phyloP scores from a whole-genome alignment of 2,888 invertebrate genomes.

The Tridacna crocea region DNA sequence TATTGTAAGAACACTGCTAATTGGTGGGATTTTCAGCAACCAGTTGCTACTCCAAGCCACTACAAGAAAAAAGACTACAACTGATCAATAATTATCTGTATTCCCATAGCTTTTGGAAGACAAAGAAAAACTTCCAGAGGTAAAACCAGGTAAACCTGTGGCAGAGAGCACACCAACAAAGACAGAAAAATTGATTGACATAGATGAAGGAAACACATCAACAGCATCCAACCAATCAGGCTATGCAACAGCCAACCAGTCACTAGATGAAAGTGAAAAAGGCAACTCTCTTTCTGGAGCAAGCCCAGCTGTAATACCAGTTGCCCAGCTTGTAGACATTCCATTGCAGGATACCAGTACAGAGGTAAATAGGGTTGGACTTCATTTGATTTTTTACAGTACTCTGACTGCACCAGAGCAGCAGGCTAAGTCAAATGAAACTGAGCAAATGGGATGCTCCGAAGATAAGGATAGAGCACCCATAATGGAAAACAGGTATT shows the following conservation, averaged over 20 bases:
- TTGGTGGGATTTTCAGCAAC: too few species aligned
- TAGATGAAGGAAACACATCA: conserved; percentile 41
- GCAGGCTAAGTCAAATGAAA: too few species aligned
- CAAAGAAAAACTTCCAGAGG: conserved; percentile 55
- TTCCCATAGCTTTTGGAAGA: conserved; percentile 48
- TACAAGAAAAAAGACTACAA: too few species aligned
- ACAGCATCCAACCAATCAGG: conserved; percentile 48
- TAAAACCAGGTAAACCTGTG: conserved; percentile 54
- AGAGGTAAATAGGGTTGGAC: conserved; percentile 51
- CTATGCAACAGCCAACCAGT: conserved; percentile 57
- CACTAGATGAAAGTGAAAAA: conserved; percentile 31
- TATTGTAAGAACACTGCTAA: too few species aligned
- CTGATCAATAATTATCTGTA: too few species aligned
- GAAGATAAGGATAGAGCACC: too few species aligned
- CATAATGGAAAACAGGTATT: too few species aligned
- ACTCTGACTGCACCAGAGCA: too few species aligned
- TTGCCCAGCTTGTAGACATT: conserved; percentile 76
- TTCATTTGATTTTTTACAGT: too few species aligned
- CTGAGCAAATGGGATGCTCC: too few species aligned
- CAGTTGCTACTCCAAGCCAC: too few species aligned
- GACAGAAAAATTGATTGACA: conserved; percentile 17
- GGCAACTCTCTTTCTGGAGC: conserved; percentile 26
- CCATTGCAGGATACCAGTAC: conserved; percentile 70
- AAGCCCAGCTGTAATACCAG: conserved; percentile 57
- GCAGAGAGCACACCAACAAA: conserved; percentile 77